Percentiles rank a stretch among this genome's conserved stretches.
Conservation (phyloP, 2,888 invertebrate species). For the Helicoverpa assulta region DNA sequence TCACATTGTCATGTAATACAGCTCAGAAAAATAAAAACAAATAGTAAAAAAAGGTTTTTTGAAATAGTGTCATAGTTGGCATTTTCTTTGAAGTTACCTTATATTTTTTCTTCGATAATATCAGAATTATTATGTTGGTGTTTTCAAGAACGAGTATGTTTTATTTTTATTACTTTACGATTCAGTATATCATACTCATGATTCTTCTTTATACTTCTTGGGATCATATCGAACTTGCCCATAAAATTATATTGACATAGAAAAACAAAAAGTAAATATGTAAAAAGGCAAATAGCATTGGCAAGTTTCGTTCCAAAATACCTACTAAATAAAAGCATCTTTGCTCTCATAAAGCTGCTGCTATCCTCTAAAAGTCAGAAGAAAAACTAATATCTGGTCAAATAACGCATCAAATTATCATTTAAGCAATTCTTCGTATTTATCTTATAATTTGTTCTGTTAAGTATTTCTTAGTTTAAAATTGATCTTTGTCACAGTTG, state of each 20-base stretch:
- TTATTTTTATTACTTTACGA: not conserved
- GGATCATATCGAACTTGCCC: not conserved
- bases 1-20: conserved; percentile 63
- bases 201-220: not conserved
- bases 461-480: not conserved
- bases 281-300: conserved; percentile 45
- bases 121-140: not conserved
- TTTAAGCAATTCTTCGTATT: not conserved
- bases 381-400: not conserved
- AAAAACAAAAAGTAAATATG: conserved; percentile 3
- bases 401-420: not conserved
- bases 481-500: not conserved
- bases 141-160: not conserved
- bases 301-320: conserved; percentile 51
- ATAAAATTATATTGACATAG: conserved; percentile 2
- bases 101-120: not conserved
- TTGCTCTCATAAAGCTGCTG: no score
- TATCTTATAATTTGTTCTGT: not conserved
- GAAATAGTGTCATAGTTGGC: conserved; percentile 8
- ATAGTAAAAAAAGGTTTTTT: conserved; percentile 11
- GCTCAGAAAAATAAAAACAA: conserved; percentile 45
- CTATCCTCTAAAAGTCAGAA: not conserved
- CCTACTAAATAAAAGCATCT: conserved; percentile 6
- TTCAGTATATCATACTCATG: no score
- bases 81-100: not conserved